Evolutionary conservation across 2,113 vertebrate species (phyloP), one percentile per base, ranked within the genome.

Genomic region (Manacus vitellinus): DNA sequence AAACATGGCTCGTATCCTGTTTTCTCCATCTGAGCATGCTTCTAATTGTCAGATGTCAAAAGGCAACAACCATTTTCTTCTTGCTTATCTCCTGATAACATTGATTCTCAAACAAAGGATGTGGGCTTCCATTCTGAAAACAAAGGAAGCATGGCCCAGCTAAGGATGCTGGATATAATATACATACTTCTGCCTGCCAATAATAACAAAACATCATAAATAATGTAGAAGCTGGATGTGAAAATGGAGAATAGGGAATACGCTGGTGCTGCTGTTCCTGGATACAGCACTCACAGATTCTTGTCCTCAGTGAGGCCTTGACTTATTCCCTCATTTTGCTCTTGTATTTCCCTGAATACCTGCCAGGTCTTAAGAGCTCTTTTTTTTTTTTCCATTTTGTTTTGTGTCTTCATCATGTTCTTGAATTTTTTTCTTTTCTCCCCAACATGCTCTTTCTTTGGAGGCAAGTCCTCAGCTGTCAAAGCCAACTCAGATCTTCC

Each of bases 11-110:
- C 3, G 85, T 95, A 98, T 98, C 98, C 98, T 98, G 98, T 98
- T 98, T 98, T 96, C 95, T 92, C 94, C 95, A 75, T 94, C 96
- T 95, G 92, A 97, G 95, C 95, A 68, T 39, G 89, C 91, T 95
- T 97, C 94, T 95, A 92, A 97, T 97, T 97, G 96, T 98, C 96
- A 97, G 93, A 95, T 98, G 97, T 97, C 97, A 97, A 97, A 98
- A 97, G 95, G 97, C 96, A 97, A 81, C 94, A 93, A 93, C 95
- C 94, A 92, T 97, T 97, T 98, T 97, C 97, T 97, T 95, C 89
- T 92, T 79, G 94, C 96, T 98, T 98, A 98, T 98, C 98, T 98
- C 76, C 88, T 93, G 94, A 98, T 98, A 98, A 97, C 97, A 98
- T 92, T 97, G 95, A 97, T 96, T 95, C 90, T 94, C 89, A 93